phyloP scores from a whole-genome alignment of 2,888 invertebrate species.

The Metacarcinus magister region DNA sequence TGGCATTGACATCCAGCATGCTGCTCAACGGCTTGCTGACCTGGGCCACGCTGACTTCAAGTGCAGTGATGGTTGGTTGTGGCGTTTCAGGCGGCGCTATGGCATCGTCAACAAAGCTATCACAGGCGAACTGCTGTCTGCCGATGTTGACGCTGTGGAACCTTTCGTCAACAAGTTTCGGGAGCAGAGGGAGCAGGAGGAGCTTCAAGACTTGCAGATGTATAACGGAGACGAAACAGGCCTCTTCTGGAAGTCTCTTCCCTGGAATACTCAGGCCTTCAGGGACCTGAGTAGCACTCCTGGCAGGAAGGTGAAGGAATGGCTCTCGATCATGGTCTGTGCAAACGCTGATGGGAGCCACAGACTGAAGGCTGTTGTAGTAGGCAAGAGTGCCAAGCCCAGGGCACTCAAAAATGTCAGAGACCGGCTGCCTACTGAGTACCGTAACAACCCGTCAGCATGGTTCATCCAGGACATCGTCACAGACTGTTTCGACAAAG shows the following conservation, averaged over 20 bases:
- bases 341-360: not conserved
- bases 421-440: not conserved
- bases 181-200: not conserved
- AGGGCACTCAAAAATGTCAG: not conserved
- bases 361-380: slow-evolving; percentile 12
- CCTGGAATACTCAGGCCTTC: not conserved
- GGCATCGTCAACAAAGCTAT: not conserved
- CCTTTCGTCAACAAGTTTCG: not conserved
- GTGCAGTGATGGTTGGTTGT: not conserved
- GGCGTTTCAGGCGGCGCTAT: not conserved
- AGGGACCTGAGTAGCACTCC: not conserved
- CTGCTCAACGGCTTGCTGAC: too few relatives aligned
- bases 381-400: not conserved
- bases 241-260: not conserved
- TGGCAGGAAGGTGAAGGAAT: not conserved
- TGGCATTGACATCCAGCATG: slow-evolving; percentile 49
- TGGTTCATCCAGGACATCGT: not conserved
- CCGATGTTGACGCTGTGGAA: slow-evolving; percentile 6
- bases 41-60: not conserved
- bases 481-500: not conserved
- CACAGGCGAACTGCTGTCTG: not conserved
- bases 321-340: not conserved
- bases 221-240: slow-evolving; percentile 55
- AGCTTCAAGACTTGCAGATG: not conserved
- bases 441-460: not conserved